A percentile compares a stretch with the other conserved stretches of the same genome.
Conservation (phyloP, 1,140 invertebrate genomes). For the Dreissena polymorpha region DNA sequence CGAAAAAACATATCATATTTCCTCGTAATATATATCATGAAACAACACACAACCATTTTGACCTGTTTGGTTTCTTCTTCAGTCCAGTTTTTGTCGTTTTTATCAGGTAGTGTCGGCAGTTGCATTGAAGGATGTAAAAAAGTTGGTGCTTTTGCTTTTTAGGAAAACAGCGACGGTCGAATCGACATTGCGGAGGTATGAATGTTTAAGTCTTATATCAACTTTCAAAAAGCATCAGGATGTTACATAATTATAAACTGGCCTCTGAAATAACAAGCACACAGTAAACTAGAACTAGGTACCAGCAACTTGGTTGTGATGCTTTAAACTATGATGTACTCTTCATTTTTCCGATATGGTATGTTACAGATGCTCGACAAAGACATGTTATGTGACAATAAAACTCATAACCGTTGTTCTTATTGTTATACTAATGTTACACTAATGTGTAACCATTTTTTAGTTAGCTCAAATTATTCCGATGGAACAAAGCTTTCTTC, state of each 20-base stretch:
- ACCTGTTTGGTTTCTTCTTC: too few species aligned
- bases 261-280: not conserved
- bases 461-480: slow-evolving; percentile 94
- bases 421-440: too few species aligned
- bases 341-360: too few species aligned
- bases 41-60: too few species aligned
- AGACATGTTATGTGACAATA: too few species aligned
- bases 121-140: slow-evolving; percentile 30
- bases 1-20: too few species aligned
- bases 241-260: not conserved
- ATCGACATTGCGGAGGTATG: slow-evolving; percentile 49
- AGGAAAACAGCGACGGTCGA: slow-evolving; percentile 51
- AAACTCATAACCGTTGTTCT: too few species aligned
- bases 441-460: too few species aligned
- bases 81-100: not conserved
- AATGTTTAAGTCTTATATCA: too few species aligned
- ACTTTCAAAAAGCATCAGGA: not conserved
- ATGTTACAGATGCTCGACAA: too few species aligned
- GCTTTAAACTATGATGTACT: too few species aligned
- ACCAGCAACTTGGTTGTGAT: not conserved
- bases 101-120: slow-evolving; percentile 34
- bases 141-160: slow-evolving; percentile 46
- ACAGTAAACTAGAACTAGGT: not conserved
- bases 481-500: slow-evolving; percentile 96
- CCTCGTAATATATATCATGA: too few species aligned